phyloP scores from a whole-genome alignment of 2,888 invertebrate species.

The Poecilobothrus nobilitatus region DNA sequence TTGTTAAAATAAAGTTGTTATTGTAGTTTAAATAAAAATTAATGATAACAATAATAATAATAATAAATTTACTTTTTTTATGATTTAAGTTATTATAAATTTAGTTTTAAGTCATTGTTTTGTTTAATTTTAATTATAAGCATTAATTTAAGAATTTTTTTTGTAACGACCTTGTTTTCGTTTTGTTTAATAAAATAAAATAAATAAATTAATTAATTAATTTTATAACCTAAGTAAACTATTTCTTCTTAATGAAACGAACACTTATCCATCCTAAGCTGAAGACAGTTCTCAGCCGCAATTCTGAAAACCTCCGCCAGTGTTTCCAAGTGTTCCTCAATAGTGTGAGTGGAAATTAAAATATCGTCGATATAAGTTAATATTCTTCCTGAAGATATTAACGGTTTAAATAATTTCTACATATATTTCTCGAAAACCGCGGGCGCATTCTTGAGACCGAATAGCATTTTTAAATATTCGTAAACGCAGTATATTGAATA shows the following conservation, averaged over 20 bases:
- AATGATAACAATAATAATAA: too few relatives aligned
- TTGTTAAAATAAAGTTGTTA: too few relatives aligned
- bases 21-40: too few relatives aligned
- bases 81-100: too few relatives aligned
- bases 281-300: conserved; percentile 7
- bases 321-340: conserved; percentile 19
- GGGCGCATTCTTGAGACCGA: conserved; percentile 22
- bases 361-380: conserved; percentile 26
- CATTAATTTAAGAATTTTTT: too few relatives aligned
- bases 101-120: too few relatives aligned
- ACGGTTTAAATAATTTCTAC: conserved; percentile 21
- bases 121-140: too few relatives aligned
- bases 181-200: too few relatives aligned
- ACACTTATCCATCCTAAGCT: conserved; percentile 20
- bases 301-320: conserved; percentile 18
- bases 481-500: conserved; percentile 20
- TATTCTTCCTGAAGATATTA: conserved; percentile 21
- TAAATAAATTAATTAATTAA: too few relatives aligned
- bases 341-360: conserved; percentile 18
- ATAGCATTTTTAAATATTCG: conserved; percentile 21
- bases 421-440: conserved; percentile 23
- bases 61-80: too few relatives aligned
- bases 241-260: conserved; percentile 21
- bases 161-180: too few relatives aligned
- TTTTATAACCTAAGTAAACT: conserved; percentile 14